A percentile compares a stretch with the other conserved stretches of the same genome.
These are phyloP conservation scores for Premnoplex brunnescens DNA, from an alignment of 2,797 vertebrate species.

Conservation along the genomic window DNA sequence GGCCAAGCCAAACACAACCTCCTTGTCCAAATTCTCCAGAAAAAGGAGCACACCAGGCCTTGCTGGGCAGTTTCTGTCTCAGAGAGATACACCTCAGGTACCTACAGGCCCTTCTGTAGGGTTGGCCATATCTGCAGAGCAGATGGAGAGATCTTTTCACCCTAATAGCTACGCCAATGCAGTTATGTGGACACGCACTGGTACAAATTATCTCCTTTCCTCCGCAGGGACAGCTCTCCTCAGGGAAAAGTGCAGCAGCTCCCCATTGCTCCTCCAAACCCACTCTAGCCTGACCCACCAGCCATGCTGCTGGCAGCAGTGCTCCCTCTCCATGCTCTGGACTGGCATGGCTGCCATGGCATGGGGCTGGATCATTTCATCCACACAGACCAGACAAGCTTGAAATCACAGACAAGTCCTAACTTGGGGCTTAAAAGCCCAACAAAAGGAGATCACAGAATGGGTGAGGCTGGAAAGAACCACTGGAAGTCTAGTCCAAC, in stretches of 20 bases:
- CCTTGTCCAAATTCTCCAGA: not conserved
- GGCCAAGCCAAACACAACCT: not conserved
- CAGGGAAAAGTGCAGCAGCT: not conserved
- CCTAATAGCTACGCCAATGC: not conserved
- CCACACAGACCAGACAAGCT: not conserved
- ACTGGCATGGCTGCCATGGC: not conserved
- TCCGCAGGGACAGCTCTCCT: not conserved
- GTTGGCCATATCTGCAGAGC: not conserved
- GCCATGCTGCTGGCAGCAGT: not conserved
- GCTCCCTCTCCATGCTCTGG: not conserved
- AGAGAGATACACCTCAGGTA: fast-evolving
- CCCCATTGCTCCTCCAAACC: not conserved
- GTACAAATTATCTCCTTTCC: not conserved
- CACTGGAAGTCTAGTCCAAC: not conserved
- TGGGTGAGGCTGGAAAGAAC: not conserved
- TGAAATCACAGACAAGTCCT: not conserved
- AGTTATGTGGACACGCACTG: fast-evolving
- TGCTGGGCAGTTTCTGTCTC: not conserved
- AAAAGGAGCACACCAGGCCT: not conserved
- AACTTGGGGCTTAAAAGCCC: not conserved
- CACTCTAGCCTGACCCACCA: fast-evolving
- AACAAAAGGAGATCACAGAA: not conserved
- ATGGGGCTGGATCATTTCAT: not conserved
- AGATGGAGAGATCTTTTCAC: not conserved
- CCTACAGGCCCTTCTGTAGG: not conserved